Evolutionary conservation across 2,797 vertebrate genomes (phyloP).

Genomic region (Gephyroberyx darwinii): DNA sequence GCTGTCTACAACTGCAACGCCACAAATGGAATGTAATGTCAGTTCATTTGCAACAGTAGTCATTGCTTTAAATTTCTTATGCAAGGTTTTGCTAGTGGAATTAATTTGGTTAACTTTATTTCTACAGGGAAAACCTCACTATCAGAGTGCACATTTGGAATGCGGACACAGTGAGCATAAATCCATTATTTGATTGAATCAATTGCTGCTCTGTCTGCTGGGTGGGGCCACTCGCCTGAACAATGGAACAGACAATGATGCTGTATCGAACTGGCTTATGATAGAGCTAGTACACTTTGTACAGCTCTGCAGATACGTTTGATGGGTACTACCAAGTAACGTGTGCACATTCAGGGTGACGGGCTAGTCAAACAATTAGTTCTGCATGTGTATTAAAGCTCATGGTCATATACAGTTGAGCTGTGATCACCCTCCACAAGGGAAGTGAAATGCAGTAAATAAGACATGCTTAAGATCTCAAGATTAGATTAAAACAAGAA

Average conservation of each 20-base stretch:
- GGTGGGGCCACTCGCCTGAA: slow-evolving; percentile 32
- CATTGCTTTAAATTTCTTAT: no score
- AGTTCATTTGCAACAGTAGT: background rate
- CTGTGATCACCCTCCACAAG: slow-evolving; percentile 51
- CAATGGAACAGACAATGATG: slow-evolving; percentile 45
- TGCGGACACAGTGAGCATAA: slow-evolving; percentile 38
- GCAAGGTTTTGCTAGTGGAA: background rate
- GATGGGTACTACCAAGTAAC: slow-evolving; percentile 10
- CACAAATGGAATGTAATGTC: background rate
- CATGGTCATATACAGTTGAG: slow-evolving; percentile 17
- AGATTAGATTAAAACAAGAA: slow-evolving; percentile 71
- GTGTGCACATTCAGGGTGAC: slow-evolving; percentile 30
- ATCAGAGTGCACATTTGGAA: slow-evolving; percentile 29
- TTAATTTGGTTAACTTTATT: slow-evolving; percentile 20
- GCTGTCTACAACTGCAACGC: no score
- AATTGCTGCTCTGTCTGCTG: slow-evolving; percentile 32
- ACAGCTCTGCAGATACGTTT: slow-evolving; percentile 33
- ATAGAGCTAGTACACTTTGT: slow-evolving; percentile 39
- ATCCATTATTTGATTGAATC: slow-evolving; percentile 49
- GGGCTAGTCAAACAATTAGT: slow-evolving; percentile 35
- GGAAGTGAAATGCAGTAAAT: slow-evolving; percentile 67
- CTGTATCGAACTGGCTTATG: slow-evolving; percentile 52
- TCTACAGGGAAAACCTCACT: slow-evolving; percentile 2
- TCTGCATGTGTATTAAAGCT: background rate
- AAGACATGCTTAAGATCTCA: slow-evolving; percentile 65